Conservation (phyloP, 2,888 invertebrate species). For the Myopa testacea region DNA sequence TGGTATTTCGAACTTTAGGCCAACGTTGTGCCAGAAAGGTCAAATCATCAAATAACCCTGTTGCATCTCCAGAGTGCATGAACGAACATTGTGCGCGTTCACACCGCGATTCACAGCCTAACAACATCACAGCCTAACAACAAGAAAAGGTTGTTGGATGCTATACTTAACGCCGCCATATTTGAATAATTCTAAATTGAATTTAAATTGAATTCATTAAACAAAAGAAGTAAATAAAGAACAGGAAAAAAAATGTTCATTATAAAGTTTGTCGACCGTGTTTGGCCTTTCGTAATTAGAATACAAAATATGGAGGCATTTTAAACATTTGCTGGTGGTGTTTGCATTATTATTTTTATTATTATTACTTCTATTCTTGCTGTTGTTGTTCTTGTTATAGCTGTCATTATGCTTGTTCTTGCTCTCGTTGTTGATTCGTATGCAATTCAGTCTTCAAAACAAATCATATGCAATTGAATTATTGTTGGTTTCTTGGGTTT, state of each 20-base stretch:
- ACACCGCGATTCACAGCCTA: not conserved
- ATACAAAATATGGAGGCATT: not conserved
- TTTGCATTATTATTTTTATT: not conserved
- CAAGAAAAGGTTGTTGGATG: not conserved
- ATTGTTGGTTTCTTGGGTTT: not conserved
- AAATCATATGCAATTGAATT: constrained; percentile 30
- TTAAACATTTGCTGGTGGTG: not conserved
- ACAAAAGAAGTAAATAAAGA: not conserved
- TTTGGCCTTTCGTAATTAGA: constrained; percentile 26
- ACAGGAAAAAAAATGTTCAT: not conserved
- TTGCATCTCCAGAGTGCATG: no score
- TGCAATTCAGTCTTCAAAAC: constrained; percentile 1
- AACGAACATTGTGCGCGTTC: not conserved
- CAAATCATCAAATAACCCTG: no score
- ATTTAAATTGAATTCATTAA: not conserved
- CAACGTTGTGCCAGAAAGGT: no score
- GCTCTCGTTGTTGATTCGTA: not conserved
- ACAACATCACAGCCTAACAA: not conserved
- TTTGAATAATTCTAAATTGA: constrained; percentile 8
- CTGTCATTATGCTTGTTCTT: not conserved
- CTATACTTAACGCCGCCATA: not conserved
- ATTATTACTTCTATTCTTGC: not conserved
- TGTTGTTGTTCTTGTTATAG: constrained; percentile 3
- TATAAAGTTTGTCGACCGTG: constrained; percentile 30
- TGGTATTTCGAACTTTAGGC: no score